Percentiles rank a stretch among this genome's conserved stretches.
Evolutionary conservation across 2,797 vertebrate genomes (phyloP).

Genomic region (Lutjanus argentimaculatus): DNA sequence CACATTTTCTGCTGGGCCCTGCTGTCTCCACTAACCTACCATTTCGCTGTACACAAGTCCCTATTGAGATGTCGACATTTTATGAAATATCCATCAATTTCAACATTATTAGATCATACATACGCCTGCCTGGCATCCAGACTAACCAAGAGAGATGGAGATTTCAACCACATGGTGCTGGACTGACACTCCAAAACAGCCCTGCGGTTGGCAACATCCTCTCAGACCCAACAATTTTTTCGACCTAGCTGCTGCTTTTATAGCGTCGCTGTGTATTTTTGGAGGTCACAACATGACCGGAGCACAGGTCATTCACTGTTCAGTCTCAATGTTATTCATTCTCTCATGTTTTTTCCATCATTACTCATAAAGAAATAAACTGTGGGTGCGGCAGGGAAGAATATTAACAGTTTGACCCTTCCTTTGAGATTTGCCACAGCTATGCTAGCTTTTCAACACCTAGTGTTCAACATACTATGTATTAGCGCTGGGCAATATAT

Average conservation of each 20-base stretch:
- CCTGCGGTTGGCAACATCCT: slow-evolving; percentile 66
- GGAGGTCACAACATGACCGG: slow-evolving; percentile 32
- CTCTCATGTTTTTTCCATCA: slow-evolving; percentile 20
- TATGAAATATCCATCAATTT: slow-evolving; percentile 74
- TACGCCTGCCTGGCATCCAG: slow-evolving; percentile 50
- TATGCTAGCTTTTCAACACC: not conserved
- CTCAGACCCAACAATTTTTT: slow-evolving; percentile 59
- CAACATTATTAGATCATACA: slow-evolving; percentile 67
- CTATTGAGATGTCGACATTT: slow-evolving; percentile 64
- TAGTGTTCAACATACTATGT: not conserved
- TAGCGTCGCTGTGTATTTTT: slow-evolving; percentile 49
- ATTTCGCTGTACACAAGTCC: slow-evolving; percentile 53
- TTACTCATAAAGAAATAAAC: slow-evolving; percentile 10
- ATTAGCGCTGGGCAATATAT: too few species aligned
- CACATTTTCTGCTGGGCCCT: slow-evolving; percentile 39
- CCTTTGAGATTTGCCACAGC: slow-evolving; percentile 9
- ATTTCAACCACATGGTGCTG: slow-evolving; percentile 71
- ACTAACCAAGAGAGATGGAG: slow-evolving; percentile 66
- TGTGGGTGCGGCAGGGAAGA: not conserved
- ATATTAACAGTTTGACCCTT: slow-evolving; percentile 1
- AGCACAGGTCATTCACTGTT: slow-evolving; percentile 42
- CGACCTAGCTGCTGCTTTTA: slow-evolving; percentile 42
- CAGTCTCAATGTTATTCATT: slow-evolving; percentile 27
- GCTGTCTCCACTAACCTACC: slow-evolving; percentile 64
- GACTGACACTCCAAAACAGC: slow-evolving; percentile 61